Evolutionary conservation across 2,888 invertebrate species (phyloP).

Genomic region (Hypolimnas misippus): DNA sequence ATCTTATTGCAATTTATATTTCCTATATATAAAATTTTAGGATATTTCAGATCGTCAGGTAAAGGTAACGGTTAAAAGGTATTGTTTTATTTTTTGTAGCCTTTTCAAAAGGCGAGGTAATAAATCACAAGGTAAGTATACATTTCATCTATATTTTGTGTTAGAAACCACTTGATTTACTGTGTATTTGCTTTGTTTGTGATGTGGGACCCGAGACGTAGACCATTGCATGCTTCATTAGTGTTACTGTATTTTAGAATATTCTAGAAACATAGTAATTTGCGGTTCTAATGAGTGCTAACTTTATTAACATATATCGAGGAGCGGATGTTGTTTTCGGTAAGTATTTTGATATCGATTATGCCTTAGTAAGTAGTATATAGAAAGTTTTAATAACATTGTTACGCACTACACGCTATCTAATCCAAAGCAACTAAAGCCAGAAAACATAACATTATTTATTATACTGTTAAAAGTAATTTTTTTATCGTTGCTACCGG

Average conservation of each 20-base stretch:
- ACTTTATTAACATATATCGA: conserved; percentile 48
- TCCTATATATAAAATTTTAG: conserved; percentile 64
- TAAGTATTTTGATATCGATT: conserved; percentile 62
- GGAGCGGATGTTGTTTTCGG: conserved; percentile 61
- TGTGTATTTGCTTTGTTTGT: conserved; percentile 66
- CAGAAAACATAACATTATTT: conserved; percentile 25
- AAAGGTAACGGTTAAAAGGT: conserved; percentile 73
- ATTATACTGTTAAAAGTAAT: conserved; percentile 45
- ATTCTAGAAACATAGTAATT: not conserved
- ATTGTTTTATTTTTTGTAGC: conserved; percentile 66
- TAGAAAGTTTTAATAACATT: conserved; percentile 30
- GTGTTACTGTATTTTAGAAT: conserved; percentile 40
- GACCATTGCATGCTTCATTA: conserved; percentile 63
- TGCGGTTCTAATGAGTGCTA: conserved; percentile 55
- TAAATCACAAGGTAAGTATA: conserved; percentile 67
- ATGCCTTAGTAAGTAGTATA: conserved; percentile 41
- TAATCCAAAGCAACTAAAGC: conserved; percentile 42
- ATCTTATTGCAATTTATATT: conserved; percentile 72
- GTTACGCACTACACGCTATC: conserved; percentile 56
- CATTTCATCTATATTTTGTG: conserved; percentile 39
- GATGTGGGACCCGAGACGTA: conserved; percentile 61
- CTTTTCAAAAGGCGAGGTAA: conserved; percentile 75
- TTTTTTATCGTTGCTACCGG: conserved; percentile 37
- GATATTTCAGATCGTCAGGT: conserved; percentile 77
- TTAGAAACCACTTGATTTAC: conserved; percentile 29